phyloP scores from a whole-genome alignment of 2,113 vertebrate genomes.

The Dryoscopus gambensis region DNA sequence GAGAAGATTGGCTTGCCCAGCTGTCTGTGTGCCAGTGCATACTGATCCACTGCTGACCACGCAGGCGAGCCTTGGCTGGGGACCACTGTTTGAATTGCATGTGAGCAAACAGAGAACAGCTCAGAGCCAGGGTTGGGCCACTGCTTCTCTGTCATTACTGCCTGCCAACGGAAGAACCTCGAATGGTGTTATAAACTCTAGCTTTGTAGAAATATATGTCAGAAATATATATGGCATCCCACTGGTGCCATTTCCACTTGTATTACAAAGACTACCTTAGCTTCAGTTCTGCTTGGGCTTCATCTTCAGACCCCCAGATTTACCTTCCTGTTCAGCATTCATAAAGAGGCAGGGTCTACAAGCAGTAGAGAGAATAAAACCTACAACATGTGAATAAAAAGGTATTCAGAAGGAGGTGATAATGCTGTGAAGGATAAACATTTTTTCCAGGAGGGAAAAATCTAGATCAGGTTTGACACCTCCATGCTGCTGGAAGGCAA shows the following conservation, averaged over 20 bases:
- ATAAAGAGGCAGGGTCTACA: not conserved
- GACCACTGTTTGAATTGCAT: not conserved
- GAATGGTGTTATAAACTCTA: not conserved
- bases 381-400: not conserved
- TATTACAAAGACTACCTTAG: not conserved
- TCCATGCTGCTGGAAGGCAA: not conserved
- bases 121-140: not conserved
- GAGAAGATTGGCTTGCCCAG: not conserved
- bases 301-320: not conserved
- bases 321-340: not conserved
- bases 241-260: not conserved
- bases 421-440: not conserved
- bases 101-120: not conserved
- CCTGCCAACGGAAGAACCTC: not conserved
- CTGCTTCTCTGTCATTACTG: not conserved
- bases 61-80: not conserved
- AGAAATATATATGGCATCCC: not conserved
- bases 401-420: not conserved
- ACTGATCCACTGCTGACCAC: not conserved
- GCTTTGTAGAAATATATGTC: not conserved
- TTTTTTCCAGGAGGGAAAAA: not conserved
- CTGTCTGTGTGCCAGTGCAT: not conserved
- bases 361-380: not conserved
- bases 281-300: not conserved
- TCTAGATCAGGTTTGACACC: not conserved